Evolutionary conservation across 53 echinoderm and acorn worm genomes (phyloP), one percentile per base, ranked within the genome.

Genomic region (Paracentrotus lividus): DNA sequence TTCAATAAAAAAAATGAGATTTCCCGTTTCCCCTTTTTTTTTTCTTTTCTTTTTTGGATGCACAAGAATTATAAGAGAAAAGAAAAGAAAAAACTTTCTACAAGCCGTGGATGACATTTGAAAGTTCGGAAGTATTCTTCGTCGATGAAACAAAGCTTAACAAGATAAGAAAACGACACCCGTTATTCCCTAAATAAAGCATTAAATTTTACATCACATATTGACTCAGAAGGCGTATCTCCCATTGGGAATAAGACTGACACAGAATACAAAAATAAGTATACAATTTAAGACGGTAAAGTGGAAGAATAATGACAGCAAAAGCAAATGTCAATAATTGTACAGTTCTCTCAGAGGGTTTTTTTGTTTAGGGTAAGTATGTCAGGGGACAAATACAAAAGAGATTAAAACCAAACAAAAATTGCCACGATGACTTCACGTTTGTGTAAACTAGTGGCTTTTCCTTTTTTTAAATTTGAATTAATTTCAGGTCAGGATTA

Each of bases 321-420:
- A 20, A 45, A 55, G 56, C 56, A 1, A 55, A 38, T 34, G 86
- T 56, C 43, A 86, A 86, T 86, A 86, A 21, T 86, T 86, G 47
- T 54, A 27, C 16, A 57, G 33, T 27, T 20, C 34, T 47, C 38
- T 86, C 34, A 18, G 56, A 56, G 36, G 86, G 24, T 14, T 56
- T 23, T n/a, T 34, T 86, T 86, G 53, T 56, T 34, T 86, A 86
- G n/a, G 18, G 86, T 0, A 54, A 85, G 85, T 86, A 34, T 86
- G 47, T n/a, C 81, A 81, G 81, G 18, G n/a, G 49, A 23, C 81
- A 47, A 81, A 36, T n/a, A n/a, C n/a, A n/a, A 81, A 47, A 44
- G 47, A 56, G 53, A 86, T 86, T 54, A 86, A 27, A 31, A 55
- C 31, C 86, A 86, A 86, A 86, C 55, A 86, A 21, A 86, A 86